These are phyloP conservation scores for Gallinago paraguaiae DNA, from an alignment of 2,113 vertebrate species.

Conservation along the genomic window DNA sequence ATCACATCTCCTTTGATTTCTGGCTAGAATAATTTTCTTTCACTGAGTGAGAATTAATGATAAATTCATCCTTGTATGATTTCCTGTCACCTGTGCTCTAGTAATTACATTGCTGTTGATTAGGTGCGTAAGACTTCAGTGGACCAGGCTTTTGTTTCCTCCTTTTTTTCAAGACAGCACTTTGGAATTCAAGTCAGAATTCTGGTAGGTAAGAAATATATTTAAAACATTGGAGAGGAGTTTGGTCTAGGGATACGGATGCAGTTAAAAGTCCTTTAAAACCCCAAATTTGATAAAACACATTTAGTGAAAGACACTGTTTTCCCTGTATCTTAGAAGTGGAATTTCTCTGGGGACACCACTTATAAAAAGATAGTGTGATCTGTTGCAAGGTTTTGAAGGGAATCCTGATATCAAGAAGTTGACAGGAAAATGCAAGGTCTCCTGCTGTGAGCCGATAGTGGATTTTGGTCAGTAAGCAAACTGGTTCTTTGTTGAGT, in stretches of 20 bases:
- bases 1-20: neutral
- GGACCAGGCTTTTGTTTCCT: neutral
- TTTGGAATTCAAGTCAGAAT: neutral
- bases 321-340: neutral
- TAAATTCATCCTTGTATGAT: neutral
- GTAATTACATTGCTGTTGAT: neutral
- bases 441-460: neutral
- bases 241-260: neutral
- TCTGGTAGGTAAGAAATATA: neutral
- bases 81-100: rapidly evolving
- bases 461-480: neutral
- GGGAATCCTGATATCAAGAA: neutral
- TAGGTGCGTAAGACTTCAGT: neutral
- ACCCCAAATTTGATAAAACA: neutral
- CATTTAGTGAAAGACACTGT: rapidly evolving
- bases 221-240: neutral
- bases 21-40: neutral
- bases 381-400: neutral
- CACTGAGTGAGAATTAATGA: neutral
- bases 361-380: neutral
- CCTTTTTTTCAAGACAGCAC: neutral
- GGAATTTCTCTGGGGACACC: neutral
- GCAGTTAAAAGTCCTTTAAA: neutral
- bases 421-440: neutral
- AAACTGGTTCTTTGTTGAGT: neutral